Base-by-base conservation (phyloP, 2,888 invertebrate genomes). In the Drosophila neotestacea region DNA sequence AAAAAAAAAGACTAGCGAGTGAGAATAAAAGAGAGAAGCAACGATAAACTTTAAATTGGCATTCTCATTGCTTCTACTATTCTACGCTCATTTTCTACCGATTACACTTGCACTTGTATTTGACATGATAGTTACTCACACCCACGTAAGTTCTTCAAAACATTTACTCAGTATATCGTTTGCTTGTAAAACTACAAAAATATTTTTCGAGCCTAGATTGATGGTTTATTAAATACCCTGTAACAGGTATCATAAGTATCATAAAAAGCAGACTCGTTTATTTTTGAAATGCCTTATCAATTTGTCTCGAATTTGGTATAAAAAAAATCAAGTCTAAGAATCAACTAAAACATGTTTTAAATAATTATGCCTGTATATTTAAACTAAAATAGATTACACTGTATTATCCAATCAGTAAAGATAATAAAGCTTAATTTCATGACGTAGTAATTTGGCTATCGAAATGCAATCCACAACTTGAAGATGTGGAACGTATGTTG, bases 41-140 rank as follows among this genome's bases (percentile, higher is more conserved):
- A 68, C 50, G 6, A 42, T 38, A 58, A 38, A 58, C 52, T 46
- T 50, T 55, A 36, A 64, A 71, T 64, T 71, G 69, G 44, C 44
- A 52, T 67, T 58, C 68, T 67, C 22, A 36, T 47, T 30, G 68
- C 52, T 38, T 58, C 52, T 67, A 54, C 56, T 44, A 42, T 42
- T 44, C 30, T 30, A 58, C 47, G 52, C 52, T 58, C 56, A 52
- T 54, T 54, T 63, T 47, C 47, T 36, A 22, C 7, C 41, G 39
- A 60, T 65, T 69, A 67, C 60, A 69, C 52, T 68, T 70, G 56
- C 70, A 70, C 54, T 69, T 69, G 48, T 61, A 30, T 38, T 55
- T 39, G 10, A 46, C 46, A 51, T 58, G 42, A 63, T 63, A 58
- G 51, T 63, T 62, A 62, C 70, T 62, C 41, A 51, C 64, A 50